These are phyloP conservation scores for Drosophila mayri DNA, from an alignment of 1,140 invertebrate species.

Conservation along the genomic window DNA sequence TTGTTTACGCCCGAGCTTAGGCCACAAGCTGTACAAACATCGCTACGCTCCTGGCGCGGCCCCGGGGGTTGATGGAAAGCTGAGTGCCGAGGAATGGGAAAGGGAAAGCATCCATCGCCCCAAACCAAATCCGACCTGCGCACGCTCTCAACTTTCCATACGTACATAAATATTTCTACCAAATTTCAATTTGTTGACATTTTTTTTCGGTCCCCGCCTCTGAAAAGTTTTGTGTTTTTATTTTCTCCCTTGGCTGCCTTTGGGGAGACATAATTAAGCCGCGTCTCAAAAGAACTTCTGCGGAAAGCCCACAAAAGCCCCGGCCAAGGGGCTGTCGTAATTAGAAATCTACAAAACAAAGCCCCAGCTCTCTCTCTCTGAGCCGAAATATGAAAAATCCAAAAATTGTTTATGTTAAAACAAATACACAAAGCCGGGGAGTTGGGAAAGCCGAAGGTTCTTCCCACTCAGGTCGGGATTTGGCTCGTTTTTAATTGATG, in stretches of 20 bases:
- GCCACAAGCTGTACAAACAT: constrained; percentile 42
- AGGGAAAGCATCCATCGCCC: constrained; percentile 19
- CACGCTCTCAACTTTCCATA: constrained; percentile 14
- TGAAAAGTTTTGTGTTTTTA: not conserved
- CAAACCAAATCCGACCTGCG: constrained; percentile 48
- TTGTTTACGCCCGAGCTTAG: constrained; percentile 77
- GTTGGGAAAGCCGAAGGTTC: not conserved
- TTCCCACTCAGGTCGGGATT: constrained; percentile 22
- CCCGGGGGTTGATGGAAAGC: constrained; percentile 5
- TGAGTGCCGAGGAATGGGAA: not conserved
- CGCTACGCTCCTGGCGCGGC: not conserved
- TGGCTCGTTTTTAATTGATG: constrained; percentile 48
- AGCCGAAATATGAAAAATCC: constrained; percentile 10
- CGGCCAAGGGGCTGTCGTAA: constrained; percentile 55
- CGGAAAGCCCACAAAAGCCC: constrained; percentile 73
- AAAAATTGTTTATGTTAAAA: constrained; percentile 45
- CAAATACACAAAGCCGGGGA: constrained; percentile 17
- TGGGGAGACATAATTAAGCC: constrained; percentile 75
- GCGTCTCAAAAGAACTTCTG: constrained; percentile 53
- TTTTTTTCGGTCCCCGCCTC: constrained; percentile 18
- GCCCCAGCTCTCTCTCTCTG: not conserved
- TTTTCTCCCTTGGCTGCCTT: constrained; percentile 29
- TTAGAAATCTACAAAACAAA: constrained; percentile 69
- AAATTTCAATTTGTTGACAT: constrained; percentile 80
- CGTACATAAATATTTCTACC: constrained; percentile 75